Percentiles rank a stretch among this genome's conserved stretches.
Evolutionary conservation across 2,797 vertebrate genomes (phyloP).

Genomic region (Ctenopoma kingsleyae): DNA sequence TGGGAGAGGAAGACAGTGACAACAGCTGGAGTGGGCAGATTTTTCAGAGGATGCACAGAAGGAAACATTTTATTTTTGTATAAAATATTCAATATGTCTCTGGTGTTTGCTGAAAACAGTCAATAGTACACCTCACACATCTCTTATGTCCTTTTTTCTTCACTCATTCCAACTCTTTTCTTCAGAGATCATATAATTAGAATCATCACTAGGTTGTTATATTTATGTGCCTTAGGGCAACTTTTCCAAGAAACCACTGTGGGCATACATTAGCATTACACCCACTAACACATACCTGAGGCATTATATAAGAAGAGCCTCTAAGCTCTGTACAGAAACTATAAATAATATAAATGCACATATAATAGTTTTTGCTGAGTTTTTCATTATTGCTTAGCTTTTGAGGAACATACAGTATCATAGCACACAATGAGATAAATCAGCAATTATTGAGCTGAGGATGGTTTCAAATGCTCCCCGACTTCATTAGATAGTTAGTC

Average conservation of each 20-base stretch:
- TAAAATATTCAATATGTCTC: neutral
- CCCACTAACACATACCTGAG: slow-evolving; percentile 32
- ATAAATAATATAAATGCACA: slow-evolving; percentile 44
- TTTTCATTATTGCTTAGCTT: slow-evolving; percentile 33
- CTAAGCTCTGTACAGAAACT: slow-evolving; percentile 10
- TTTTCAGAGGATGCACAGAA: too few relatives aligned
- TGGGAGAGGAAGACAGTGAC: too few relatives aligned
- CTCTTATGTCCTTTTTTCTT: neutral
- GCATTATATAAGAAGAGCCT: slow-evolving; percentile 42
- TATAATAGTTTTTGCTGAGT: slow-evolving; percentile 29
- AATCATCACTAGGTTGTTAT: slow-evolving; percentile 17
- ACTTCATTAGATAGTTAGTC: too few relatives aligned
- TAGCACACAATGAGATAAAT: neutral
- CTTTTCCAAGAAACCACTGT: slow-evolving; percentile 18
- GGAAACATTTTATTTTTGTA: neutral
- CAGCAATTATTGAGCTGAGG: neutral
- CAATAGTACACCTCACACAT: too few relatives aligned
- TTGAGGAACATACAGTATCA: slow-evolving; percentile 15
- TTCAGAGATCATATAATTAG: neutral
- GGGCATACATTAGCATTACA: slow-evolving; percentile 44
- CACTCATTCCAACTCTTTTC: neutral
- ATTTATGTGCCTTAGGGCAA: slow-evolving; percentile 15
- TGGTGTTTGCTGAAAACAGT: too few relatives aligned
- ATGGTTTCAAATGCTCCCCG: neutral
- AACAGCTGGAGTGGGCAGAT: too few relatives aligned